phyloP scores from a whole-genome alignment of 1,140 invertebrate species.

The Zaprionus davidi region DNA sequence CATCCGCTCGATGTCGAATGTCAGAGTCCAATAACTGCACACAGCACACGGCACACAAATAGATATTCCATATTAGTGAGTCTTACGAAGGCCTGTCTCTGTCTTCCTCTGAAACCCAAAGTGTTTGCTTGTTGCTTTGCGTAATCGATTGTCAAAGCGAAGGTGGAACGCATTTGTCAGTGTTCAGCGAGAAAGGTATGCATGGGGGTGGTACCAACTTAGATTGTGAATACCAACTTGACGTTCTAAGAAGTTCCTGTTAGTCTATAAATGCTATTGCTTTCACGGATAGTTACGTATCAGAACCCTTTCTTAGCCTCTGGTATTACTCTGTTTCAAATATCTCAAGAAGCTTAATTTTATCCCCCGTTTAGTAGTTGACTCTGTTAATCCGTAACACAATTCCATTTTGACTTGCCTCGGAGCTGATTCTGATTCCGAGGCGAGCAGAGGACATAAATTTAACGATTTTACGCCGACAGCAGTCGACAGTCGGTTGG shows the following conservation, averaged over 20 bases:
- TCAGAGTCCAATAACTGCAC: constrained; percentile 26
- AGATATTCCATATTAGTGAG: constrained; percentile 36
- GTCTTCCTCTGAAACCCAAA: neutral
- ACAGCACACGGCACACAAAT: constrained; percentile 18
- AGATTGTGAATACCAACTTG: constrained; percentile 23
- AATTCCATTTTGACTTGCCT: constrained; percentile 48
- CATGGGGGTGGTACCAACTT: constrained; percentile 11
- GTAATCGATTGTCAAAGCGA: constrained; percentile 61
- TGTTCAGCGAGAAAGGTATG: constrained; percentile 8
- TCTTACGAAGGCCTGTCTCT: constrained; percentile 16
- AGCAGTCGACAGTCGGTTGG: constrained; percentile 45
- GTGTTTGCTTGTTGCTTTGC: constrained; percentile 49
- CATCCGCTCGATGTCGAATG: constrained; percentile 8
- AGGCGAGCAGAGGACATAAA: constrained; percentile 60
- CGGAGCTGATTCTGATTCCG: neutral
- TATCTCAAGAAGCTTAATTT: neutral
- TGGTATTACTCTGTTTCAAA: neutral
- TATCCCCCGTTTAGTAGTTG: constrained; percentile 28
- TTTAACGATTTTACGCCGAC: constrained; percentile 76
- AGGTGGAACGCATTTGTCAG: constrained; percentile 54
- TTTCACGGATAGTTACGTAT: neutral
- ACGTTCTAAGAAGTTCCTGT: neutral
- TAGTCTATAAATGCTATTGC: neutral
- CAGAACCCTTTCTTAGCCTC: neutral
- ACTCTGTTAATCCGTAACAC: constrained; percentile 36